Evolutionary conservation across 2,888 invertebrate genomes (phyloP), one percentile per base, ranked within the genome.

Genomic region (Lycia hirtaria): DNA sequence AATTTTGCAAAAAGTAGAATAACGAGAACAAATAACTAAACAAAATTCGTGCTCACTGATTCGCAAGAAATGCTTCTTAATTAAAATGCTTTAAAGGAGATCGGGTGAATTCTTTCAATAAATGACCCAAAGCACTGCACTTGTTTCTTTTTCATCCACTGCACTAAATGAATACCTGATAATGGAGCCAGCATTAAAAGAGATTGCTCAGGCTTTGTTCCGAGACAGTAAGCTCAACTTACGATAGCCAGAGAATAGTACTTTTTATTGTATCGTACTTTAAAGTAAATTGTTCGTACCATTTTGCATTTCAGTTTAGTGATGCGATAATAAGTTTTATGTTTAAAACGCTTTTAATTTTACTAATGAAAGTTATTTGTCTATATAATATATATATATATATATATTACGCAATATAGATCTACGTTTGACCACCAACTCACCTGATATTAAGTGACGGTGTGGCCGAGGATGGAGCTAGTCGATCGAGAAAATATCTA

Each of bases 121-220:
- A 56, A 56, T 28, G 14, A 26, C 19, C 48, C 26, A 17, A 44
- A 50, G 30, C 15, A 28, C 9, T 24, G 37, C 24, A 26, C 12
- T 45, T 15, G 41, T 56, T 12, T 45, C 22, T 35, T 50, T 50
- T 47, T 49, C 12, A 41, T 51, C 12, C 19, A 30, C 38, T 44
- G 20, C 32, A 30, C 49, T 28, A 28, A 43, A 43, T 37, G 26
- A 19, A 47, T 47, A 26, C 47, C 35, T 48, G 37, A 53, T 53
- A 44, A 56, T 33, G 40, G 33, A 5, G 20, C 35, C 28, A 30
- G 48, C 40, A 22, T 30, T 47, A 24, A 32, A 40, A 54, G 33
- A 17, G 28, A 37, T 30, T 35, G 47, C 47, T 5, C 12, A 6
- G 20, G 40, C 30, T 40, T 45, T 45, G 37, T 44, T 32, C 19